Percentiles rank a stretch among this genome's conserved stretches.
Conservation (phyloP, 2,113 vertebrate genomes). For the Mastomys coucha region DNA sequence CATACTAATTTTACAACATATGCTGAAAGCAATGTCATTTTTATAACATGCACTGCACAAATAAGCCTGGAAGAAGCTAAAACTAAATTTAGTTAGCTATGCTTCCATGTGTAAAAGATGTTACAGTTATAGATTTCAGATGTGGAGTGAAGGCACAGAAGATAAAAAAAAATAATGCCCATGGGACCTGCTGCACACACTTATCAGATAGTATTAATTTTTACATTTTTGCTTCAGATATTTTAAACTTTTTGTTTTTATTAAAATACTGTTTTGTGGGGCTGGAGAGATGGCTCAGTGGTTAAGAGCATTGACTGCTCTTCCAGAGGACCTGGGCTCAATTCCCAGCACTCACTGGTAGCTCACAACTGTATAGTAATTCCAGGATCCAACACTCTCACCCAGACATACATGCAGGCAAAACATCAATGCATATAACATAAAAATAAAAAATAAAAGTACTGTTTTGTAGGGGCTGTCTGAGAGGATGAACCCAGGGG, state of each 20-base stretch:
- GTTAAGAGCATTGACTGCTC: no score
- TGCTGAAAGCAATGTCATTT: not conserved
- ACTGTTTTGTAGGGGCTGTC: not conserved
- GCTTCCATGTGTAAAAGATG: slow-evolving; percentile 11
- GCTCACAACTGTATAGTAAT: no score
- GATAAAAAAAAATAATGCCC: not conserved
- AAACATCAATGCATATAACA: no score
- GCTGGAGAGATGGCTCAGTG: no score
- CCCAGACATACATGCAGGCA: no score
- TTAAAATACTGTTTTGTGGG: not conserved
- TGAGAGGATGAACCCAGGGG: not conserved
- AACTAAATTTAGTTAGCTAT: slow-evolving; percentile 41
- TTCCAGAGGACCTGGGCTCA: no score
- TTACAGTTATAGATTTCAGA: not conserved
- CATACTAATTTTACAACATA: slow-evolving; percentile 38
- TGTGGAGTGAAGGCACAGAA: not conserved
- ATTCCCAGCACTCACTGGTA: no score
- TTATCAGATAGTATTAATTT: slow-evolving; percentile 20
- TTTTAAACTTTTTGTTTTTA: not conserved
- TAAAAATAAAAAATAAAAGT: not conserved
- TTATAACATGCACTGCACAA: not conserved
- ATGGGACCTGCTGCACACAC: not conserved
- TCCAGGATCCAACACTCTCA: no score
- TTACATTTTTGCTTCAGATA: not conserved
- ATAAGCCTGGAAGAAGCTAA: not conserved